Evolutionary conservation across 2,797 vertebrate genomes (phyloP).

Genomic region (Erethizon dorsatum): DNA sequence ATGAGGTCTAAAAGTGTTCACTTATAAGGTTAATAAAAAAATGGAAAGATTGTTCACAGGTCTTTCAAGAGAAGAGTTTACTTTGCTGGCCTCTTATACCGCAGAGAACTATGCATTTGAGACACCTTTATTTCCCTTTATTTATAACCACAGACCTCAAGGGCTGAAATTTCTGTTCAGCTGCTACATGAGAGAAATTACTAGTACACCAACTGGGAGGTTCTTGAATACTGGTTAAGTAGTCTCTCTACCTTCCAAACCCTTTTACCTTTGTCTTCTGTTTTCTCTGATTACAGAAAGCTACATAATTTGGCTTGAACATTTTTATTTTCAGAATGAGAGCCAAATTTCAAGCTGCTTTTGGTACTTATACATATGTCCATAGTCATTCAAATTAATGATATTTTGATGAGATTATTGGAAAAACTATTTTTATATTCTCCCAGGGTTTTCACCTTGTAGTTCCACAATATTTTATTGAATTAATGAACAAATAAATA

Average conservation of each 20-base stretch:
- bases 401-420: slow-evolving; percentile 56
- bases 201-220: neutral
- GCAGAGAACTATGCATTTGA: slow-evolving; percentile 55
- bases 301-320: slow-evolving; percentile 43
- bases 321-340: slow-evolving; percentile 56
- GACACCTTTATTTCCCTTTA: slow-evolving; percentile 37
- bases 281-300: slow-evolving; percentile 33
- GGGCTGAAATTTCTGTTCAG: slow-evolving; percentile 54
- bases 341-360: slow-evolving; percentile 52
- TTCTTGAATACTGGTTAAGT: slow-evolving; percentile 35
- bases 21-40: slow-evolving; percentile 59
- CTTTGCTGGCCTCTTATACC: slow-evolving; percentile 53
- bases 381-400: slow-evolving; percentile 58
- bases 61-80: slow-evolving; percentile 59
- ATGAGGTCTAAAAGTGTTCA: slow-evolving; percentile 50
- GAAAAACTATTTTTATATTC: slow-evolving; percentile 43
- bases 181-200: slow-evolving; percentile 27
- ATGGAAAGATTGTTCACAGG: neutral
- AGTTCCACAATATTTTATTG: slow-evolving; percentile 11
- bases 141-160: slow-evolving; percentile 50
- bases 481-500: neutral
- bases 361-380: neutral
- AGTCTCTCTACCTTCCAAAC: neutral
- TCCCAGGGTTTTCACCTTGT: neutral
- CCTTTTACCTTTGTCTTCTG: neutral